phyloP scores from a whole-genome alignment of 2,113 vertebrate genomes.

The Pterocles gutturalis region DNA sequence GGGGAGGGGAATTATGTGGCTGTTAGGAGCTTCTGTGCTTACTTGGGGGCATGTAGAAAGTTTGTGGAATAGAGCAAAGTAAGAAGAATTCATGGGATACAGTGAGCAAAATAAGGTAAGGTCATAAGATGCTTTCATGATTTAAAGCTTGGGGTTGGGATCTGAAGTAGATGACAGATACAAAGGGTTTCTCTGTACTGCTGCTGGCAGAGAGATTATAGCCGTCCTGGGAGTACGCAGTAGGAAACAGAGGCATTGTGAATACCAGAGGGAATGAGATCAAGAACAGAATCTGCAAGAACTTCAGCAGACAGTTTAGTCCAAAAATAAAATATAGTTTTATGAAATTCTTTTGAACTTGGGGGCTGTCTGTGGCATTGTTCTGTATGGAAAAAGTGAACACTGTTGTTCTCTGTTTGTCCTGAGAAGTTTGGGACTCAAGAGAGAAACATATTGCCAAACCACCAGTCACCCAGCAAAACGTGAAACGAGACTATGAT shows the following conservation, averaged over 20 bases:
- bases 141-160: not conserved
- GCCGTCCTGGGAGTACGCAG: not conserved
- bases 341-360: not conserved
- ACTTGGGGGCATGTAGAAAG: not conserved
- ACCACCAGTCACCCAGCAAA: not conserved
- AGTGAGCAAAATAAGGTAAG: not conserved
- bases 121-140: not conserved
- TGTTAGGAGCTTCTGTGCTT: not conserved
- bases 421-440: not conserved
- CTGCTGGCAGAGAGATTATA: constrained; percentile 3
- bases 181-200: not conserved
- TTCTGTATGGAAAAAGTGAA: not conserved
- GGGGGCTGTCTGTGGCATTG: not conserved
- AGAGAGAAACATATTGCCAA: not conserved
- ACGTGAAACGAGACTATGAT: not conserved
- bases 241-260: not conserved
- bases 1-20: not conserved
- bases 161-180: not conserved
- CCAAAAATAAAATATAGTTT: not conserved
- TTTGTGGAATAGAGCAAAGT: not conserved
- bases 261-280: constrained; percentile 16
- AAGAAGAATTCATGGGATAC: not conserved
- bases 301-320: not conserved
- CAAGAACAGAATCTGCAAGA: constrained; percentile 4
- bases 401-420: not conserved